These are phyloP conservation scores for Vimba vimba DNA, from an alignment of 2,113 vertebrate genomes.

Conservation along the genomic window DNA sequence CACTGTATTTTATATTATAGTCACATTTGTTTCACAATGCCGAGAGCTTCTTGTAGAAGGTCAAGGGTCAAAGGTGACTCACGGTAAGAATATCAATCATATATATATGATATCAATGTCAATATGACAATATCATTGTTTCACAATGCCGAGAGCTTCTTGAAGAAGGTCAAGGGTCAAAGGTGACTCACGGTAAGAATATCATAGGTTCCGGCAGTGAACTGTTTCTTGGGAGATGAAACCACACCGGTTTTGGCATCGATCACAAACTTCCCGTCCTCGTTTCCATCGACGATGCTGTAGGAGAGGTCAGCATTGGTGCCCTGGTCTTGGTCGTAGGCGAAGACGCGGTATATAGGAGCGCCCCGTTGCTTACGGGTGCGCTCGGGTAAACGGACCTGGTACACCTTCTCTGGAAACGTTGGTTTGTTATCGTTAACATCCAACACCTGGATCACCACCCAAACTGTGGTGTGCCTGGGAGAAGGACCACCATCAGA, in stretches of 20 bases:
- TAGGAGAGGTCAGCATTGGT: slow-evolving; percentile 94
- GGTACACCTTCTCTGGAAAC: slow-evolving; percentile 94
- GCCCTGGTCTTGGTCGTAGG: slow-evolving; percentile 91
- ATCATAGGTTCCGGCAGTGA: slow-evolving; percentile 90
- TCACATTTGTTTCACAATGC: neutral
- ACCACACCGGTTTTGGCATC: slow-evolving; percentile 96
- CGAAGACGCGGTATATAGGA: slow-evolving; percentile 92
- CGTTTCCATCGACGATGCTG: slow-evolving; percentile 92
- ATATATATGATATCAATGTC: slow-evolving; percentile 61
- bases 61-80: slow-evolving; percentile 60
- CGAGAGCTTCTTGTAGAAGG: neutral
- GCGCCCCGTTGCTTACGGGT: slow-evolving; percentile 91
- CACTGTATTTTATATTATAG: neutral
- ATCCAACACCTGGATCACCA: slow-evolving; percentile 90
- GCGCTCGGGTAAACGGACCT: slow-evolving; percentile 91
- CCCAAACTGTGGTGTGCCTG: slow-evolving; percentile 88
- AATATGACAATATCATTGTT: too few species aligned
- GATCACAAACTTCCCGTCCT: slow-evolving; percentile 94
- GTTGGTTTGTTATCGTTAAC: slow-evolving; percentile 96
- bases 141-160: too few species aligned
- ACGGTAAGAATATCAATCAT: slow-evolving; percentile 90
- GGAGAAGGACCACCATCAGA: slow-evolving; percentile 87
- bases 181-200: slow-evolving; percentile 88
- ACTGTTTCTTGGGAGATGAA: slow-evolving; percentile 90
- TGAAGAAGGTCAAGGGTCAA: neutral